Conservation (phyloP, 2,888 invertebrate species). For the Palloptera scutellata region DNA sequence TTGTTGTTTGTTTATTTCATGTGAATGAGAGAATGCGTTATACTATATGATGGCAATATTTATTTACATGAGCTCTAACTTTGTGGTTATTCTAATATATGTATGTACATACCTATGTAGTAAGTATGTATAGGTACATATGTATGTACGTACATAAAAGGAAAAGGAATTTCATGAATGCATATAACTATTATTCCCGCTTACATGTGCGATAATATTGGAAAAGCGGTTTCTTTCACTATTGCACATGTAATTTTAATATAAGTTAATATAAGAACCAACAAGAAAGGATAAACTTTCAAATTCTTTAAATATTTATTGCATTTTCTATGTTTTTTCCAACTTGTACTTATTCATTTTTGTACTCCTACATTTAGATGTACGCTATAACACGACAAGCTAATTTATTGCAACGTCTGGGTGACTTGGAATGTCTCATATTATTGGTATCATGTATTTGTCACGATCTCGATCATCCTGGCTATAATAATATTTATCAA, state of each 20-base stretch:
- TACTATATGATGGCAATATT: too few species aligned
- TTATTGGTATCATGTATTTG: conserved; percentile 81
- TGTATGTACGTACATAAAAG: not conserved
- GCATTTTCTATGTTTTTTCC: not conserved
- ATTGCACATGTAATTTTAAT: not conserved
- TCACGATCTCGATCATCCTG: conserved; percentile 82
- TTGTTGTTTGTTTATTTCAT: too few species aligned
- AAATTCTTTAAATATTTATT: not conserved
- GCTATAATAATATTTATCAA: conserved; percentile 81
- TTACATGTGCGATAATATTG: too few species aligned
- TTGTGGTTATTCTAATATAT: not conserved
- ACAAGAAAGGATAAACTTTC: not conserved
- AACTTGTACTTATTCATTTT: conserved; percentile 3
- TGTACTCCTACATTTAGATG: conserved; percentile 68
- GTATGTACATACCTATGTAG: not conserved
- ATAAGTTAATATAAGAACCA: not conserved
- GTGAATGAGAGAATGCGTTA: too few species aligned
- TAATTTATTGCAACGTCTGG: conserved; percentile 74
- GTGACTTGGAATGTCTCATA: conserved; percentile 78
- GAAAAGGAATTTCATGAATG: too few species aligned
- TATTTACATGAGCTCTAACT: too few species aligned
- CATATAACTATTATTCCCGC: too few species aligned
- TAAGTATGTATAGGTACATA: not conserved
- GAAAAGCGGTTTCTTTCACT: too few species aligned
- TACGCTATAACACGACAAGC: conserved; percentile 81